A percentile compares a stretch with the other conserved stretches of the same genome.
These are phyloP conservation scores for Tupaia tana DNA, from an alignment of 2,113 vertebrate species.

Conservation along the genomic window DNA sequence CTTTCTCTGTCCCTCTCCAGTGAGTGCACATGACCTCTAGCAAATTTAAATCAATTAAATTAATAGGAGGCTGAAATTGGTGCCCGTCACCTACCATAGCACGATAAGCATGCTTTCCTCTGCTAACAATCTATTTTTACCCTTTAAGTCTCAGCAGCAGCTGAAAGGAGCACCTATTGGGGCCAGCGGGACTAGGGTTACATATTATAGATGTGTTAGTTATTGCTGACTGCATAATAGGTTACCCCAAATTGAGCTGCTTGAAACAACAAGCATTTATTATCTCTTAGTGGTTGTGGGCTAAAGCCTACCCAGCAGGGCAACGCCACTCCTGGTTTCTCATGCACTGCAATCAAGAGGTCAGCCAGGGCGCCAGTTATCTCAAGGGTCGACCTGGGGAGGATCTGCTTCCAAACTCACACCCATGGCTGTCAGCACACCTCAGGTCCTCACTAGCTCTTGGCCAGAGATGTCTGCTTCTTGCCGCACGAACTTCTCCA, in stretches of 20 bases:
- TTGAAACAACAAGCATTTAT: conserved; percentile 32
- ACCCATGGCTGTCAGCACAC: neutral
- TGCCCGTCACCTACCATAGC: neutral
- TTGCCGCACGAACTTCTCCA: neutral
- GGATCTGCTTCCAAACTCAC: neutral
- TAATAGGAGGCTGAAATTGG: neutral
- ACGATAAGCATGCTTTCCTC: neutral
- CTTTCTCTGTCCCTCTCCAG: too few species aligned
- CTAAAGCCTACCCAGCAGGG: neutral
- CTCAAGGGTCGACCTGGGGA: neutral
- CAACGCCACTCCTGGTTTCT: neutral
- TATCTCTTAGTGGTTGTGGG: neutral
- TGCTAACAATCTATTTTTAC: neutral
- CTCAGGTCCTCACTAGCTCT: neutral
- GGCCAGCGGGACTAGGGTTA: neutral
- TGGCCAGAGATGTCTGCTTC: neutral
- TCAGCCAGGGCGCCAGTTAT: neutral
- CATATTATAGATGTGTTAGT: neutral
- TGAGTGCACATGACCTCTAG: too few species aligned
- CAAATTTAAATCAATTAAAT: too few species aligned
- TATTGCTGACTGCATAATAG: neutral
- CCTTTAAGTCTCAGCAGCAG: neutral
- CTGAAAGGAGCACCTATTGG: neutral
- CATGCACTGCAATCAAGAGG: neutral
- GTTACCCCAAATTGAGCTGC: neutral